A percentile compares a stretch with the other conserved stretches of the same genome.
Conservation (phyloP, 2,113 vertebrate genomes). For the Scolopax mira region DNA sequence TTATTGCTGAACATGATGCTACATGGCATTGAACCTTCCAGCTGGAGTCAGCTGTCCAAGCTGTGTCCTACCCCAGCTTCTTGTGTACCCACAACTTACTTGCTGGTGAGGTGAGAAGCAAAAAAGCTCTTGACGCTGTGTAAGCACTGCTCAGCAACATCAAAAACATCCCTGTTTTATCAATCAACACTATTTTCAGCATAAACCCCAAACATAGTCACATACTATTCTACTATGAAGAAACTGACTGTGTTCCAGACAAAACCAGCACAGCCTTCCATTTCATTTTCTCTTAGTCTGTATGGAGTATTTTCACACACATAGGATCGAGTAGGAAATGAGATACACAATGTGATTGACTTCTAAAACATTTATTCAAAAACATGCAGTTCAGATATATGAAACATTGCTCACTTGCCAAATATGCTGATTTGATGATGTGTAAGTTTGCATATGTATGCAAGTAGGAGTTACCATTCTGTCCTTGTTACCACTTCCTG, state of each 20-base stretch:
- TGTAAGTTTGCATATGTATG: not conserved
- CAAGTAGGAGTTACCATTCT: not conserved
- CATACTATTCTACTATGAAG: not conserved
- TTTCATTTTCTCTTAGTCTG: not conserved
- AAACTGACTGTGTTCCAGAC: not conserved
- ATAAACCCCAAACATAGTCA: not conserved
- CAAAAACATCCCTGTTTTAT: not conserved
- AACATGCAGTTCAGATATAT: not conserved
- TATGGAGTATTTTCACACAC: not conserved
- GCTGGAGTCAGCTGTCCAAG: not conserved
- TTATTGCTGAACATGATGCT: not conserved
- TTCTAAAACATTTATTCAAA: not conserved
- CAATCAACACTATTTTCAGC: not conserved
- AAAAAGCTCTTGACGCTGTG: not conserved
- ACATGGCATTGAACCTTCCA: not conserved
- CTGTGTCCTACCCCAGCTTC: not conserved
- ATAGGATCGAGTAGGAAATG: not conserved
- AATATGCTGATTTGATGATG: not conserved
- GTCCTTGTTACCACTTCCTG: not conserved
- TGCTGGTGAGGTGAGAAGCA: accelerated
- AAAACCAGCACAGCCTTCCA: not conserved
- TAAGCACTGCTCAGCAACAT: not conserved
- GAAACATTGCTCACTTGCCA: not conserved
- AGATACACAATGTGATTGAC: not conserved
- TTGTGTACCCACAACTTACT: not conserved